Base-by-base conservation (phyloP, 2,888 invertebrate species). In the Lycocerus yunnanus region DNA sequence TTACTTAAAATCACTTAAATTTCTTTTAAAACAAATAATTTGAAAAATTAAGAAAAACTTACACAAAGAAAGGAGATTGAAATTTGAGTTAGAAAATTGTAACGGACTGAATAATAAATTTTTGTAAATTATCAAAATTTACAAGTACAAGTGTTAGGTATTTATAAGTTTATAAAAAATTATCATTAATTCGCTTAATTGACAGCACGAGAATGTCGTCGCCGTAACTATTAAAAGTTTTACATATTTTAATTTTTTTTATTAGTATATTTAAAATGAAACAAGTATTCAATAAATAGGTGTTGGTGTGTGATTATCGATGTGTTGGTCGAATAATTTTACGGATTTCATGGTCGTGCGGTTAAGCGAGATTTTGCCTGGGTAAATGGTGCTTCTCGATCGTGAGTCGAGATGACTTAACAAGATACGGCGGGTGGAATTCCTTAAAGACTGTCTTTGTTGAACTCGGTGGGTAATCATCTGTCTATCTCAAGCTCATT, bases 391-490 rank as follows among this genome's bases (percentile, higher is more conserved):
- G 58, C 76, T 76, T 74, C 72, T 77, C 79, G 81, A 82, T 81
- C 84, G 85, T 84, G 84, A 84, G 85, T 78, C 83, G 84, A 85
- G 86, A 86, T 86, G 86, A 86, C 85, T 86, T 86, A 86, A 86
- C 86, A 85, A 86, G 86, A 86, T 86, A 86, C 84, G 82, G 84
- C 85, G 85, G 85, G 84, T 85, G 85, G 85, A 86, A 86, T 86
- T 86, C 86, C 85, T 83, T 82, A 82, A 83, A 79, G 77, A 82
- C 82, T 78, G 76, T 84, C 85, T 81, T 81, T 81, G 81, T 84
- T 81, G 75, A 61, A 73, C 80, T 61, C 74, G 68, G 69, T 71
- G 72, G 74, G 69, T 66, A 72, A 71, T 73, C 73, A 67, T 80
- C 74, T 78, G 76, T 80, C 81, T 82, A 77, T 84, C 82, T 84